Conservation (phyloP, 2,797 vertebrate species). For the Notamacropus eugenii region DNA sequence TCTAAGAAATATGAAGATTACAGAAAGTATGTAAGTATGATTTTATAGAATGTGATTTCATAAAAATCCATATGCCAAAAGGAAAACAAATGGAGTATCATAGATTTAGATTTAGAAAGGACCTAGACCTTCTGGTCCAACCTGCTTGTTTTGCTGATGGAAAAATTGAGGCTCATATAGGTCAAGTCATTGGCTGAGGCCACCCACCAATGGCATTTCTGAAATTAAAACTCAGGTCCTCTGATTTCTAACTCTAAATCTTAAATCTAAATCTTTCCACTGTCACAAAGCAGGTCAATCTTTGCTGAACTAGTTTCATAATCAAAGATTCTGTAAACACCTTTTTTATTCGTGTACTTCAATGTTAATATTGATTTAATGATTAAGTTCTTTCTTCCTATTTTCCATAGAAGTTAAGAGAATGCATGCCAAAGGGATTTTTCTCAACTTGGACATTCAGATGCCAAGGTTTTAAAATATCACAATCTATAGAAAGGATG, state of each 20-base stretch:
- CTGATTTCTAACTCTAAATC: neutral
- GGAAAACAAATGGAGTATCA: neutral
- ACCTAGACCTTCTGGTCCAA: neutral
- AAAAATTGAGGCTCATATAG: neutral
- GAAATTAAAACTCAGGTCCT: neutral
- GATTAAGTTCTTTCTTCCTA: neutral
- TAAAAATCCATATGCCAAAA: slow-evolving; percentile 26
- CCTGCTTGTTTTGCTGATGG: slow-evolving; percentile 9
- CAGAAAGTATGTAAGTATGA: slow-evolving; percentile 11
- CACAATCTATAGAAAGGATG: neutral
- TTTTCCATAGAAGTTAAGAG: neutral
- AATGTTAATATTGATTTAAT: neutral
- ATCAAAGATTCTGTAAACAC: neutral
- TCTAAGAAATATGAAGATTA: slow-evolving; percentile 42
- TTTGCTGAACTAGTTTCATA: neutral
- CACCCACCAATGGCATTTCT: neutral
- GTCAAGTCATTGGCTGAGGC: slow-evolving; percentile 9
- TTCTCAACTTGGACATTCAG: neutral
- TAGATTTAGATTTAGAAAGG: neutral
- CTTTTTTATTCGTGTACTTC: neutral
- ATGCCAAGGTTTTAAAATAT: neutral
- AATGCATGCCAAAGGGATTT: neutral
- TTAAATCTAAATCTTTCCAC: neutral
- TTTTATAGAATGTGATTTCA: neutral
- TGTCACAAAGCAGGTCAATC: neutral